Conservation (phyloP, 2,797 vertebrate species). For the Rhynchotus rufescens region DNA sequence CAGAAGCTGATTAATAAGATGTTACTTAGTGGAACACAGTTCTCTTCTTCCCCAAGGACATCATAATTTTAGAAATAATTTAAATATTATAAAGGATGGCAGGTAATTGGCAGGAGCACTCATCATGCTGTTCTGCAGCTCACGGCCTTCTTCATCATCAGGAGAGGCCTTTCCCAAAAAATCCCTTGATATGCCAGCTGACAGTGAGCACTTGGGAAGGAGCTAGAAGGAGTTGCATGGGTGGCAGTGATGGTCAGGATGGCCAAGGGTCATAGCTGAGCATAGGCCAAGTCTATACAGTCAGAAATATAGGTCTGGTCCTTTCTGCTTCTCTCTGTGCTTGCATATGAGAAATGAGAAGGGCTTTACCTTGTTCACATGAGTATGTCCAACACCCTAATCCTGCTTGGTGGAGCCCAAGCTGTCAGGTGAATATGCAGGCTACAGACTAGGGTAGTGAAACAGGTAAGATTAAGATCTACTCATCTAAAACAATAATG, state of each 20-base stretch:
- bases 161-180: background rate
- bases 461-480: background rate
- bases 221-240: background rate
- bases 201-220: background rate
- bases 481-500: background rate
- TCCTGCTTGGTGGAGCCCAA: background rate
- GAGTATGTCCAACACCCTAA: background rate
- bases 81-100: conserved; percentile 10
- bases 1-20: conserved; percentile 46
- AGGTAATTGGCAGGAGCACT: conserved; percentile 2
- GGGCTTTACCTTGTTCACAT: background rate
- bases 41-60: conserved; percentile 33
- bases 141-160: background rate
- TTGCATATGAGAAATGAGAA: background rate
- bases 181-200: rapidly evolving
- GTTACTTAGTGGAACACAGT: conserved; percentile 32
- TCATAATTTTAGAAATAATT: conserved; percentile 9
- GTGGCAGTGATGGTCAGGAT: background rate
- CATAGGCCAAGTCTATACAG: background rate
- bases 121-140: background rate
- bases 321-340: background rate
- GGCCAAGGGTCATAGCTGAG: background rate
- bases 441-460: background rate
- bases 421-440: rapidly evolving
- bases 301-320: background rate